Conservation (phyloP, 2,888 invertebrate genomes). For the Allophyes oxyacanthae region DNA sequence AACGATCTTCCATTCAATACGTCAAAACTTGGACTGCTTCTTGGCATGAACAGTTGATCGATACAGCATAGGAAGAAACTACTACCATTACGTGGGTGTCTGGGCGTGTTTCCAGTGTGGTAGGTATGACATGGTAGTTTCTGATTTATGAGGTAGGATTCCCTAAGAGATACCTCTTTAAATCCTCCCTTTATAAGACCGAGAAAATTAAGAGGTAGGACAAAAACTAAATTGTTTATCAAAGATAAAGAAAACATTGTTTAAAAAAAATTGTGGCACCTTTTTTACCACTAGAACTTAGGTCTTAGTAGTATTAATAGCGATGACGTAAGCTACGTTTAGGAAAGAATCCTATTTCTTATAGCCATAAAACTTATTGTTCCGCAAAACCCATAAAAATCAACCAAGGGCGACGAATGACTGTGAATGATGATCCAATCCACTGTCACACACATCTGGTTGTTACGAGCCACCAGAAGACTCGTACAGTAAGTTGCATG, state of each 20-base stretch:
- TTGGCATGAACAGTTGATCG: constrained; percentile 42
- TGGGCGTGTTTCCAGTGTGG: constrained; percentile 36
- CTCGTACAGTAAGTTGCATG: no score
- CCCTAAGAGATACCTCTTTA: neutral
- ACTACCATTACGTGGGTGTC: constrained; percentile 28
- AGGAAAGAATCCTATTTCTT: constrained; percentile 14
- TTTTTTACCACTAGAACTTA: no score
- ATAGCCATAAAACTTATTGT: constrained; percentile 41
- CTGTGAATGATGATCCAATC: constrained; percentile 24
- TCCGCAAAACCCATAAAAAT: constrained; percentile 42
- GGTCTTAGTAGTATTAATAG: no score
- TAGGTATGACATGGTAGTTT: constrained; percentile 4
- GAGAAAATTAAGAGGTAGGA: no score
- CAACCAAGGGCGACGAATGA: constrained; percentile 40
- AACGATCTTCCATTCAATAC: constrained; percentile 33
- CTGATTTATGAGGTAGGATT: neutral
- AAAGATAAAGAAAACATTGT: no score
- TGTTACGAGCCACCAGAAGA: no score
- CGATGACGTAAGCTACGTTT: constrained; percentile 28
- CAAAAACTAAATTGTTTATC: no score
- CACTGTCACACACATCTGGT: constrained; percentile 13
- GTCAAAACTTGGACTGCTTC: constrained; percentile 30
- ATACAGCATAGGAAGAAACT: constrained; percentile 29
- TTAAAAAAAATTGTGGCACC: no score
- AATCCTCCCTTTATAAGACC: no score